A percentile compares a stretch with the other conserved stretches of the same genome.
Conservation (phyloP, 1,140 invertebrate genomes). For the Zaprionus ornatus region DNA sequence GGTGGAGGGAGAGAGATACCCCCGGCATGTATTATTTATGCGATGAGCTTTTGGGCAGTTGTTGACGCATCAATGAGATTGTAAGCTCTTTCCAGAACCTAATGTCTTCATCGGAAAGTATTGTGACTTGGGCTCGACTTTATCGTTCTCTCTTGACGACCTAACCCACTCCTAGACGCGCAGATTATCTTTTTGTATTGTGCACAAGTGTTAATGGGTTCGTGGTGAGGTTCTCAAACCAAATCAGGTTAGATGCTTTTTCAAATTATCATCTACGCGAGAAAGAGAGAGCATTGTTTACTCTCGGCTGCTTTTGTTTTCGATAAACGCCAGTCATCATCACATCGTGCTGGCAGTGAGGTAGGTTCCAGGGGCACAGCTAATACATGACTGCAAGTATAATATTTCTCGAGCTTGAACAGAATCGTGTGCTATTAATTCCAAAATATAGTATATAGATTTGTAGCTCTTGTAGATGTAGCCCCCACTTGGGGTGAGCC, state of each 20-base stretch:
- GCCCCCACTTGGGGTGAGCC: background rate
- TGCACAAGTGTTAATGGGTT: conserved; percentile 31
- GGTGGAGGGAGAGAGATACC: background rate
- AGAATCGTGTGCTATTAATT: background rate
- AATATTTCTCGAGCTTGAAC: background rate
- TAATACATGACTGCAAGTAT: background rate
- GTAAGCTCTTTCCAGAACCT: background rate
- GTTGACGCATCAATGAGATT: conserved; percentile 45
- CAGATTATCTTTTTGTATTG: background rate
- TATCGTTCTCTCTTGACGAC: conserved; percentile 8
- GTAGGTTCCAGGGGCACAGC: background rate
- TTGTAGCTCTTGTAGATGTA: background rate
- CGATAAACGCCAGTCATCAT: conserved; percentile 19
- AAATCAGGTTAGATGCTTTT: conserved; percentile 21
- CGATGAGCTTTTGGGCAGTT: conserved; percentile 35
- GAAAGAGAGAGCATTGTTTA: background rate
- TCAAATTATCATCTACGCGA: conserved; percentile 24
- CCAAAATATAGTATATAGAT: background rate
- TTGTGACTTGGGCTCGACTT: background rate
- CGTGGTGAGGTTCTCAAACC: conserved; percentile 10
- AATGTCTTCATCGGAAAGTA: conserved; percentile 30
- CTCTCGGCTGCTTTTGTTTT: conserved; percentile 4
- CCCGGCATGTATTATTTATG: conserved; percentile 31
- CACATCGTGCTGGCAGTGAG: background rate
- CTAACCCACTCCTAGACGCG: background rate